A percentile compares a stretch with the other conserved stretches of the same genome.
Evolutionary conservation across 2,797 vertebrate species (phyloP).

Genomic region (Hydrophis major): DNA sequence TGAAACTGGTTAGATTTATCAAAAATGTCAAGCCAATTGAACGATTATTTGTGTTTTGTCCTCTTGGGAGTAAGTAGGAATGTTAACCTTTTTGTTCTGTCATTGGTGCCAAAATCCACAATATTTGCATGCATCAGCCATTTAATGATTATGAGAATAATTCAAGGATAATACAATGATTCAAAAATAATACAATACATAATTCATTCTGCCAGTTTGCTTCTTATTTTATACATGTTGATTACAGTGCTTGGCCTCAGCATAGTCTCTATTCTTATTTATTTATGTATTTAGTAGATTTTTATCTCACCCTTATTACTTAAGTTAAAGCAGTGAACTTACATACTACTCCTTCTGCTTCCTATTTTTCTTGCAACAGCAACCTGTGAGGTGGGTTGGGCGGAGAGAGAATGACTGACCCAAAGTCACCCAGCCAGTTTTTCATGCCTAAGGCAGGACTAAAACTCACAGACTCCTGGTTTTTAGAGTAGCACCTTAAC

Average conservation of each 20-base stretch:
- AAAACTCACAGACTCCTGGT: background rate
- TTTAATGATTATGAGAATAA: background rate
- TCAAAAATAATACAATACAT: background rate
- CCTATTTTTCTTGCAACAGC: background rate
- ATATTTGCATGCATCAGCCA: background rate
- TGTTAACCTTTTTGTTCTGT: constrained; percentile 16
- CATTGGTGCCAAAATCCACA: background rate
- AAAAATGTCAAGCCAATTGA: background rate
- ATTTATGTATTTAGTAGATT: background rate
- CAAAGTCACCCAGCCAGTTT: background rate
- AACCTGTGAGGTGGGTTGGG: background rate
- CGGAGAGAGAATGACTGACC: background rate
- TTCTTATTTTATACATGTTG: background rate
- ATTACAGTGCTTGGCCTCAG: background rate
- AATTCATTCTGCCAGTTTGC: background rate
- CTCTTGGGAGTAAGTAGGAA: background rate
- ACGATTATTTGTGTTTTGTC: constrained; percentile 22
- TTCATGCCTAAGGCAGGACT: background rate
- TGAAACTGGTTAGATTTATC: constrained; percentile 17
- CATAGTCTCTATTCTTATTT: background rate
- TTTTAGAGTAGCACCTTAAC: background rate
- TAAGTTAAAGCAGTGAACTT: background rate
- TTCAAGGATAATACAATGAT: background rate
- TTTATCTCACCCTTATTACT: background rate
- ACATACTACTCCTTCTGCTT: background rate